Percentiles rank a stretch among this genome's conserved stretches.
phyloP scores from a whole-genome alignment of 1,140 invertebrate genomes.

The Coelopa frigida region DNA sequence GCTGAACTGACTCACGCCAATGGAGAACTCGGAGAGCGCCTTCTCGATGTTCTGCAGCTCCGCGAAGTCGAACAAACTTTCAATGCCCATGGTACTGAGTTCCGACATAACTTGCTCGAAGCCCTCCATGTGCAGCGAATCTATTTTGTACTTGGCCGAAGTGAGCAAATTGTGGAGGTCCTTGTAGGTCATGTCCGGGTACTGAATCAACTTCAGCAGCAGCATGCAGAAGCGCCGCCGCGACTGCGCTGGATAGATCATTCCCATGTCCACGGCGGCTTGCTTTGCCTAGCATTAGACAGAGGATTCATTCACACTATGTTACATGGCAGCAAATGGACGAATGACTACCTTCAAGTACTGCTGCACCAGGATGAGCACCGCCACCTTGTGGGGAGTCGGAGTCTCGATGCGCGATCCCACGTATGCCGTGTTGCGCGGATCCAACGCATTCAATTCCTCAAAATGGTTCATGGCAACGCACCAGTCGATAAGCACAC shows the following conservation, averaged over 20 bases:
- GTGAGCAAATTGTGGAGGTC: conserved; percentile 51
- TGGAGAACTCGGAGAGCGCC: conserved; percentile 29
- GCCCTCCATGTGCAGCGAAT: conserved; percentile 46
- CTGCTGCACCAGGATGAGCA: conserved; percentile 38
- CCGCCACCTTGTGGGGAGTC: conserved; percentile 37
- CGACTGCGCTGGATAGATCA: conserved; percentile 27
- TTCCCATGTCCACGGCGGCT: conserved; percentile 22
- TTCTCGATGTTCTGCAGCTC: conserved; percentile 48
- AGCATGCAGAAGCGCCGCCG: conserved; percentile 55
- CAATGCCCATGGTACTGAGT: conserved; percentile 51
- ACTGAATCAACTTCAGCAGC: conserved; percentile 56
- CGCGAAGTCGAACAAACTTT: conserved; percentile 56
- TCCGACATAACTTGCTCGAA: conserved; percentile 51
- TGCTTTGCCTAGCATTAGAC: conserved; percentile 26
- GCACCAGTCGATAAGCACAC: too few species aligned
- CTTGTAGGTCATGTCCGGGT: conserved; percentile 58
- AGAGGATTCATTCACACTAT: not conserved
- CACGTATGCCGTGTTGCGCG: conserved; percentile 21
- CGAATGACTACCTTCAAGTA: conserved; percentile 31
- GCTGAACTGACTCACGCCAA: conserved; percentile 48
- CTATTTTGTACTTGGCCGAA: conserved; percentile 50
- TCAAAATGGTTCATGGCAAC: conserved; percentile 38
- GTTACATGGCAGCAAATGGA: not conserved
- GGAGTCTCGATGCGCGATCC: conserved; percentile 30
- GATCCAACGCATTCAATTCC: conserved; percentile 37